A percentile compares a stretch with the other conserved stretches of the same genome.
Evolutionary conservation across 2,113 vertebrate genomes (phyloP).

Genomic region (Aepyceros melampus): DNA sequence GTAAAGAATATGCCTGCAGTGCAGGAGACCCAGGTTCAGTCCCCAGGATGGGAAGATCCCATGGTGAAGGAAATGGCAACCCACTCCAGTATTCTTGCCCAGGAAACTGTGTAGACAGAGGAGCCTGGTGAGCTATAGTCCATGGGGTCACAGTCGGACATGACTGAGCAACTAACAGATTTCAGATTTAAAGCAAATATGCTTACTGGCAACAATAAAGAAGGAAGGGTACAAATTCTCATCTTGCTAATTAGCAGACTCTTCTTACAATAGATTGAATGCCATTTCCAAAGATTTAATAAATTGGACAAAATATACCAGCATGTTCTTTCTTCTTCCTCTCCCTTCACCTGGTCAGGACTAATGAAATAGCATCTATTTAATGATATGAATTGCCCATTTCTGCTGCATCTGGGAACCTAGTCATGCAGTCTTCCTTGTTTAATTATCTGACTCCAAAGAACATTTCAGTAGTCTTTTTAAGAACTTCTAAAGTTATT

Average conservation of each 20-base stretch:
- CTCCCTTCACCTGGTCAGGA: background rate
- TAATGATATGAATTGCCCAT: background rate
- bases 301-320: background rate
- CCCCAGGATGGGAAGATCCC: background rate
- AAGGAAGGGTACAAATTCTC: background rate
- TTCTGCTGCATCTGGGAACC: background rate
- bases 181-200: background rate
- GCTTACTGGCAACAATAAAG: background rate
- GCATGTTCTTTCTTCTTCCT: background rate
- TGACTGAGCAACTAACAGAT: background rate
- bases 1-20: background rate
- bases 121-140: background rate
- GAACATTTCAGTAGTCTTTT: slow-evolving; percentile 49
- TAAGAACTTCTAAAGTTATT: slow-evolving; percentile 44
- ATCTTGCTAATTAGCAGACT: background rate
- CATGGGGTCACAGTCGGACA: background rate
- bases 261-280: background rate
- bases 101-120: background rate
- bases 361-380: slow-evolving; percentile 20
- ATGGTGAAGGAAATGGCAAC: background rate
- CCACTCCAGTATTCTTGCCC: background rate
- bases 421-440: slow-evolving; percentile 1
- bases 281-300: background rate
- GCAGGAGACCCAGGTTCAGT: background rate
- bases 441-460: slow-evolving; percentile 53